Conservation (phyloP, 2,888 invertebrate species). For the Cerastis leucographa region DNA sequence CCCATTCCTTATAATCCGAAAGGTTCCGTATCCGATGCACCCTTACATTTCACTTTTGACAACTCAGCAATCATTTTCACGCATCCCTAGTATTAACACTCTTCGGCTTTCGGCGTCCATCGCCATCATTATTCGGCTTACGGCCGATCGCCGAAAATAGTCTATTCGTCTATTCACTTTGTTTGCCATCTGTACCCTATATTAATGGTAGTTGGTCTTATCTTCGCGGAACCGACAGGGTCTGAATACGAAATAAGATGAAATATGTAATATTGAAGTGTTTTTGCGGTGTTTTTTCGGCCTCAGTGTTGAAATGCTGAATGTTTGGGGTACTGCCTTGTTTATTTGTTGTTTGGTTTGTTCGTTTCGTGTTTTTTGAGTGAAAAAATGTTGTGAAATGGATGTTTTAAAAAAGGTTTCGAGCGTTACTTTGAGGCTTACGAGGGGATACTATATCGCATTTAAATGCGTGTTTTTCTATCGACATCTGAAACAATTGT, state of each 20-base stretch:
- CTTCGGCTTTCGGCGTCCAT: constrained; percentile 56
- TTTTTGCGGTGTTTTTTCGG: constrained; percentile 60
- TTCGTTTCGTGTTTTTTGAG: constrained; percentile 45
- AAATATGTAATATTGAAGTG: constrained; percentile 66
- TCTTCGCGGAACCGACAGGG: constrained; percentile 68
- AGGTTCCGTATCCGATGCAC: constrained; percentile 48
- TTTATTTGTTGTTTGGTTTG: constrained; percentile 60
- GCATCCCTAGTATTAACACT: constrained; percentile 67
- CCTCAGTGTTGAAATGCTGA: constrained; percentile 56
- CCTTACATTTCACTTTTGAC: constrained; percentile 62
- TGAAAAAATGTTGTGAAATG: constrained; percentile 46
- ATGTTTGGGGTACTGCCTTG: constrained; percentile 55
- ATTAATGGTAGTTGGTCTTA: constrained; percentile 78
- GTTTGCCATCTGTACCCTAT: constrained; percentile 73
- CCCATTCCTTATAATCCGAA: constrained; percentile 42
- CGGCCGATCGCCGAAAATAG: constrained; percentile 74
- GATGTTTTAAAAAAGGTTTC: constrained; percentile 58
- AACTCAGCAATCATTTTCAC: constrained; percentile 70
- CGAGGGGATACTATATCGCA: background rate
- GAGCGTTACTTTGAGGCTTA: constrained; percentile 33
- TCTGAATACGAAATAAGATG: constrained; percentile 74
- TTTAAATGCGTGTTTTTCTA: constrained; percentile 28
- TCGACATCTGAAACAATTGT: background rate
- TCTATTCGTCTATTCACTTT: constrained; percentile 74
- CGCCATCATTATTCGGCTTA: constrained; percentile 56